Conservation (phyloP, 2,797 vertebrate genomes). For the Yasuhikotakia modesta region DNA sequence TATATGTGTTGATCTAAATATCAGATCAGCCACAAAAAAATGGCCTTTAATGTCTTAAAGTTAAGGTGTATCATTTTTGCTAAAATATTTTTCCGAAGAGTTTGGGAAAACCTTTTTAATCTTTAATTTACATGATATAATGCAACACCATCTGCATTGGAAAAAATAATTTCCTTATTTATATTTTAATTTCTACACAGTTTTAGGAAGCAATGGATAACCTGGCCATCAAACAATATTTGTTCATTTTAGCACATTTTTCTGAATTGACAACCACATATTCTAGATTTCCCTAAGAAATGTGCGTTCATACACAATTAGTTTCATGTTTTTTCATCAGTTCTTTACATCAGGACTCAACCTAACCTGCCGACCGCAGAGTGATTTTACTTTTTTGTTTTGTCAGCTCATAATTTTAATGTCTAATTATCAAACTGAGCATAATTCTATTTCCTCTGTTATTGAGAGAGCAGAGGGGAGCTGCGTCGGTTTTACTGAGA, state of each 20-base stretch:
- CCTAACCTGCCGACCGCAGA: conserved; percentile 64
- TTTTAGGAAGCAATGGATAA: background rate
- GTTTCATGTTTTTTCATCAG: conserved; percentile 26
- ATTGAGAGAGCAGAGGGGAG: conserved; percentile 74
- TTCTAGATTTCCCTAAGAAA: background rate
- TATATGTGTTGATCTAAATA: conserved; percentile 1
- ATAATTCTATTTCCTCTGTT: conserved; percentile 74
- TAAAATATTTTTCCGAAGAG: too few relatives aligned
- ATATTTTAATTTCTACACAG: background rate
- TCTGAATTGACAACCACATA: background rate
- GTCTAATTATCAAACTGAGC: conserved; percentile 76
- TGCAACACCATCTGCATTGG: too few relatives aligned
- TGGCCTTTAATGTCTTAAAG: background rate
- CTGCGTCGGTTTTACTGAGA: conserved; percentile 72
- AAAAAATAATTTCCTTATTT: too few relatives aligned
- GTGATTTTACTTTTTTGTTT: conserved; percentile 64
- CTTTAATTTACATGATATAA: background rate
- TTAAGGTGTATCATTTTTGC: too few relatives aligned
- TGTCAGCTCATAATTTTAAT: conserved; percentile 78
- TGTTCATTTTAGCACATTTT: conserved; percentile 1
- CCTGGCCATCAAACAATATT: background rate
- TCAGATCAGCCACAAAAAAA: background rate
- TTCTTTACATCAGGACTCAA: conserved; percentile 45
- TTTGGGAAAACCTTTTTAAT: too few relatives aligned
- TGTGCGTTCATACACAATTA: background rate